Evolutionary conservation across 2,888 invertebrate species (phyloP).

Genomic region (Petrolisthes manimaculis): DNA sequence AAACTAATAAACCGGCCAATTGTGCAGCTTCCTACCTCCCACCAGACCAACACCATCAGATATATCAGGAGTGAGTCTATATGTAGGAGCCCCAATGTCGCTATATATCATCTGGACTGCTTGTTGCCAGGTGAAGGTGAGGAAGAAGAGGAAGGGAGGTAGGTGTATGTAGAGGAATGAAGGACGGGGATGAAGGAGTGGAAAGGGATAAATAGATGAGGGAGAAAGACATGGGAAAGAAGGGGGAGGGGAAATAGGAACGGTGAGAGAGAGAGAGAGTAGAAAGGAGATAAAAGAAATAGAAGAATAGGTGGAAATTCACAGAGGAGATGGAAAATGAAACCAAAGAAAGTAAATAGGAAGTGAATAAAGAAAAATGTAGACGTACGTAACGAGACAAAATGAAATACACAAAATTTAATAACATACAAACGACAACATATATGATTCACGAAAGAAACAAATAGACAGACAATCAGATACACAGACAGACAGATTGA

Average conservation of each 20-base stretch:
- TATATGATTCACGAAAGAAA: too few relatives aligned
- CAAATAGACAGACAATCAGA: too few relatives aligned
- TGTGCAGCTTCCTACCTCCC: too few relatives aligned
- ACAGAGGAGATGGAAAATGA: neutral
- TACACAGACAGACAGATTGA: too few relatives aligned
- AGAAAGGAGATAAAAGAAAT: neutral
- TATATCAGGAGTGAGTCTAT: too few relatives aligned
- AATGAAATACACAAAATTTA: too few relatives aligned
- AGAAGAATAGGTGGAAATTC: neutral
- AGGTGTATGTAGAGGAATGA: neutral
- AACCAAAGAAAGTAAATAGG: neutral
- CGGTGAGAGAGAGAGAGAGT: neutral
- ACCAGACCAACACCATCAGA: too few relatives aligned
- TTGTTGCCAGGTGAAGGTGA: neutral
- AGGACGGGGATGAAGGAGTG: neutral
- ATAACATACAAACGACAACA: too few relatives aligned
- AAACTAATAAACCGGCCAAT: too few relatives aligned
- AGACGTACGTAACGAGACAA: too few relatives aligned
- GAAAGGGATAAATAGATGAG: neutral
- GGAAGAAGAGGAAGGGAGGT: neutral
- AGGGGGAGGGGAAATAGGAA: neutral
- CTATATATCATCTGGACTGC: too few relatives aligned
- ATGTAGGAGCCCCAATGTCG: too few relatives aligned
- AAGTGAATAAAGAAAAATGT: neutral
- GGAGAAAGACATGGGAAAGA: neutral